Evolutionary conservation across 2,888 invertebrate genomes (phyloP), one percentile per base, ranked within the genome.

Genomic region (Norana najaformis): DNA sequence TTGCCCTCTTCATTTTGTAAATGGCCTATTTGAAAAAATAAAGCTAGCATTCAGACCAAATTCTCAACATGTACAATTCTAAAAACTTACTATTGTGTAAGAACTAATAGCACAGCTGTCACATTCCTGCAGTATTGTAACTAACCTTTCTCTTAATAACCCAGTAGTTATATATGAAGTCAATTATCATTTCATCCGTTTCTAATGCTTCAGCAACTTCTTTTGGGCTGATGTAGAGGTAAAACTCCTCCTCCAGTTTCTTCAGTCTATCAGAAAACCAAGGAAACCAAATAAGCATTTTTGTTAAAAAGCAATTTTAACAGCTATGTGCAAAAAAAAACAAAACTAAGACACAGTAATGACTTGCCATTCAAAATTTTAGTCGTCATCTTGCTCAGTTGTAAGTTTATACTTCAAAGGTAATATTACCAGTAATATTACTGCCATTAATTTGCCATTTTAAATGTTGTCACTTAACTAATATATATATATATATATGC

Each of bases 111-210:
- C 69, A 69, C n/a, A n/a, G 69, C 69, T n/a, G n/a, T 30, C 30
- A 69, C 0, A 69, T 69, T 69, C 69, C n/a, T 69, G 8, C 30
- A 69, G n/a, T 69, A 13, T 69, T 69, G 69, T n/a, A 38, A 83
- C n/a, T 34, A 11, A 96, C 95, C 94, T 94, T 95, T 94, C 99
- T 96, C 95, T 99, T 99, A 91, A 99, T 95, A 95, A 98, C 98
- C 99, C 99, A 99, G 95, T 98, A 99, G 94, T 98, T 97, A 95
- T 97, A 98, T 93, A 99, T 97, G 93, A 97, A 97, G 93, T 97
- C 96, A 91, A 98, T 96, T 90, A 97, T 97, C 93, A 98, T 98
- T n/a, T 88, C 39, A 34, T 89, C 69, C 36, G 91, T 37, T 93
- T 96, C 96, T 94, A 98, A 97, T 85, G 97, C 39, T 92, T 97